Percentiles rank a stretch among this genome's conserved stretches.
These are phyloP conservation scores for Elachura formosa DNA, from an alignment of 2,113 vertebrate species.

Conservation along the genomic window DNA sequence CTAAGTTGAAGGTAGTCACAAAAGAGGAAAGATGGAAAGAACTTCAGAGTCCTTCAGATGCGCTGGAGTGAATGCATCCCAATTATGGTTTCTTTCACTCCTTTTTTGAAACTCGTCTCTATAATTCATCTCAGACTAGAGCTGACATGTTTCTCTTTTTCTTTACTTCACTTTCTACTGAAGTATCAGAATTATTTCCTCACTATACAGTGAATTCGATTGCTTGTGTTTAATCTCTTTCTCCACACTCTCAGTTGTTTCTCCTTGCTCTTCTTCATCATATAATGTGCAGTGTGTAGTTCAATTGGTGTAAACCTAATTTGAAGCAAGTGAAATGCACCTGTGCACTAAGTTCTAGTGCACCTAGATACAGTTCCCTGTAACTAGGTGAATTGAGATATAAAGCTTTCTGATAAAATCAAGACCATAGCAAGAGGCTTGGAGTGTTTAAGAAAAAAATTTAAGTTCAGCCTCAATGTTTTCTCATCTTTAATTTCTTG, in stretches of 20 bases:
- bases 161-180: neutral
- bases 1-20: neutral
- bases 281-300: neutral
- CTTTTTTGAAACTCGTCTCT: neutral
- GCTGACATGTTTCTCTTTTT: neutral
- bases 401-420: neutral
- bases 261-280: neutral
- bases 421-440: neutral
- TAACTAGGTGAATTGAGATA: neutral
- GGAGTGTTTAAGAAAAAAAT: neutral
- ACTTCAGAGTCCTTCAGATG: neutral
- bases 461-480: neutral
- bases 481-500: neutral
- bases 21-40: neutral
- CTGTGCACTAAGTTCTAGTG: neutral
- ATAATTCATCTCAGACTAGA: neutral
- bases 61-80: neutral
- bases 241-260: neutral
- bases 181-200: neutral
- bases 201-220: neutral
- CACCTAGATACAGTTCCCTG: neutral
- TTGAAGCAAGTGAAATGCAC: neutral
- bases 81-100: neutral
- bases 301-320: neutral
- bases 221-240: neutral